Conservation (phyloP, 2,797 vertebrate genomes). For the Scolopax rusticola region DNA sequence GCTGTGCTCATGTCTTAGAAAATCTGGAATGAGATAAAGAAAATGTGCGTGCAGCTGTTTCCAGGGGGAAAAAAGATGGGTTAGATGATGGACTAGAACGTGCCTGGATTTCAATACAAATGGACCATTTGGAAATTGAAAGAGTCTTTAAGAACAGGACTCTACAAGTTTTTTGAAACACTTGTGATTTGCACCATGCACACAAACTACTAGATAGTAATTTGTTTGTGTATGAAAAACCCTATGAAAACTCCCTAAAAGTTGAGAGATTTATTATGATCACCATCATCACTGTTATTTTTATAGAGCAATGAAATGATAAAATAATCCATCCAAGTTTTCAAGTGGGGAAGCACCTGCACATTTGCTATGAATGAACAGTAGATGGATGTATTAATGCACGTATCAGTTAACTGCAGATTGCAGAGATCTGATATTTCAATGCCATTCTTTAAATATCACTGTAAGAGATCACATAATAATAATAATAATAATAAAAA, state of each 20-base stretch:
- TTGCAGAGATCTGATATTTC: conserved; percentile 68
- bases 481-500: not conserved
- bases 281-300: not conserved
- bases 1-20: conserved; percentile 34
- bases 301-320: conserved; percentile 59
- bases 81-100: conserved; percentile 26
- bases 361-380: conserved; percentile 32
- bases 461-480: conserved; percentile 63
- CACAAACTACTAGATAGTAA: conserved; percentile 58
- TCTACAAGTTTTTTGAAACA: not conserved
- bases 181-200: conserved; percentile 11
- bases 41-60: conserved; percentile 33
- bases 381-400: conserved; percentile 37
- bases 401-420: conserved; percentile 39
- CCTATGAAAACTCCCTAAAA: not conserved
- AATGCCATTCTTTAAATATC: conserved; percentile 69
- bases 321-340: conserved; percentile 48
- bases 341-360: conserved; percentile 58
- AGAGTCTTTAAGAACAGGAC: conserved; percentile 39
- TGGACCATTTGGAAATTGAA: conserved; percentile 25
- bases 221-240: conserved; percentile 25
- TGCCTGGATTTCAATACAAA: conserved; percentile 40
- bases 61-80: not conserved
- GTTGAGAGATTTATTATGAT: conserved; percentile 4
- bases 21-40: conserved; percentile 50